Evolutionary conservation across 2,113 vertebrate genomes (phyloP).

Genomic region (Cnemophilus loriae): DNA sequence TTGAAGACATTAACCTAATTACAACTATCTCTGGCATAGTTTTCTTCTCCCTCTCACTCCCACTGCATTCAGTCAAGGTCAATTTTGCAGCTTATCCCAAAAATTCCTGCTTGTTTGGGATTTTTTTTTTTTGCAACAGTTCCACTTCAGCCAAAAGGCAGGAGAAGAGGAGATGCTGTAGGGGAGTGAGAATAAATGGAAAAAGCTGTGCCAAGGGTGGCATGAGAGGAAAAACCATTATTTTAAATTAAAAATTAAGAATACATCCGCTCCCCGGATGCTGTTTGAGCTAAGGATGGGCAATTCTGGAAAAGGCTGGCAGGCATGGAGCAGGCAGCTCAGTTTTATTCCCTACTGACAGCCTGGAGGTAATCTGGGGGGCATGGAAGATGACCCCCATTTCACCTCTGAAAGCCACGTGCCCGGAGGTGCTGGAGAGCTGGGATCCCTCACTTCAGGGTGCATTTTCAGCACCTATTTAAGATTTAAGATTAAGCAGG

Average conservation of each 20-base stretch:
- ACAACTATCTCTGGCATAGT: neutral
- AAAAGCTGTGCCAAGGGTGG: neutral
- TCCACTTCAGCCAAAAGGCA: neutral
- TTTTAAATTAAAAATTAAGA: neutral
- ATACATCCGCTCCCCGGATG: rapidly evolving
- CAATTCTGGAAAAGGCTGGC: neutral
- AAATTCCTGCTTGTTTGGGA: neutral
- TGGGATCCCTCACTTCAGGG: neutral
- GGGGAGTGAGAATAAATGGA: neutral
- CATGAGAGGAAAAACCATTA: neutral
- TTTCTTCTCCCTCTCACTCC: neutral
- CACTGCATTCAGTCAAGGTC: neutral
- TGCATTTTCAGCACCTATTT: neutral
- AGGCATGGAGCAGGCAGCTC: neutral
- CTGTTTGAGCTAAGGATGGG: neutral
- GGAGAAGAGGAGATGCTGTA: neutral
- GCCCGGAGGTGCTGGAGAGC: rapidly evolving
- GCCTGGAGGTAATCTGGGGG: neutral
- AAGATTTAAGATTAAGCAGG: neutral
- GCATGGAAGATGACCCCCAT: neutral
- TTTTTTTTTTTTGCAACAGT: neutral
- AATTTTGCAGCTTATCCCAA: neutral
- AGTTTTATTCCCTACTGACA: neutral
- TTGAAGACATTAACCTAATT: conserved; percentile 30
- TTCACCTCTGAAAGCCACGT: rapidly evolving